These are phyloP conservation scores for Microctonus brassicae DNA, from an alignment of 2,888 invertebrate genomes.

Conservation along the genomic window DNA sequence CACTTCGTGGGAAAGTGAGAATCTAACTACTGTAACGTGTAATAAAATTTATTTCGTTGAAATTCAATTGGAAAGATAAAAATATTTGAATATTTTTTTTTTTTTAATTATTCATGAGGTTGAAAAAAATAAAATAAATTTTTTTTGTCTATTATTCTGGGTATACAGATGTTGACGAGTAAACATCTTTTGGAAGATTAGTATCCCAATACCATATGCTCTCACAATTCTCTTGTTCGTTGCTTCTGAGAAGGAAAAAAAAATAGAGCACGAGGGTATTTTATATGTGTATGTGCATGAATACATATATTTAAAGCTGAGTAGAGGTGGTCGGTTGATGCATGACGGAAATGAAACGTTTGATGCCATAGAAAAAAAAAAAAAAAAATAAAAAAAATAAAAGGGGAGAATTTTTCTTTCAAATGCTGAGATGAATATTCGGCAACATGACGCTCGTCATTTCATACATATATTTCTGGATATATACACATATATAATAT, in stretches of 20 bases:
- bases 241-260: conserved; percentile 23
- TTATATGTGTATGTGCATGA: background rate
- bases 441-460: conserved; percentile 28
- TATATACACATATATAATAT: background rate
- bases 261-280: conserved; percentile 9
- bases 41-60: background rate
- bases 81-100: background rate
- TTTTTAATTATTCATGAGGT: background rate
- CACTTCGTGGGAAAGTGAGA: background rate
- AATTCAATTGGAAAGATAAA: background rate
- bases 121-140: background rate
- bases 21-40: background rate
- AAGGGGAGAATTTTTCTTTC: conserved; percentile 5
- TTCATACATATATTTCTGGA: background rate
- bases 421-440: conserved; percentile 28
- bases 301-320: conserved; percentile 13
- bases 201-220: conserved; percentile 35
- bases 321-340: conserved; percentile 20
- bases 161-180: conserved; percentile 37
- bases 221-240: conserved; percentile 17
- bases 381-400: conserved; percentile 3
- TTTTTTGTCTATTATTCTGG: conserved; percentile 4
- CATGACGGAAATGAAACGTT: conserved; percentile 32
- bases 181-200: conserved; percentile 34
- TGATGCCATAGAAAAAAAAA: conserved; percentile 10